These are phyloP conservation scores for Todiramphus saurophagus DNA, from an alignment of 2,113 vertebrate species.

Conservation along the genomic window DNA sequence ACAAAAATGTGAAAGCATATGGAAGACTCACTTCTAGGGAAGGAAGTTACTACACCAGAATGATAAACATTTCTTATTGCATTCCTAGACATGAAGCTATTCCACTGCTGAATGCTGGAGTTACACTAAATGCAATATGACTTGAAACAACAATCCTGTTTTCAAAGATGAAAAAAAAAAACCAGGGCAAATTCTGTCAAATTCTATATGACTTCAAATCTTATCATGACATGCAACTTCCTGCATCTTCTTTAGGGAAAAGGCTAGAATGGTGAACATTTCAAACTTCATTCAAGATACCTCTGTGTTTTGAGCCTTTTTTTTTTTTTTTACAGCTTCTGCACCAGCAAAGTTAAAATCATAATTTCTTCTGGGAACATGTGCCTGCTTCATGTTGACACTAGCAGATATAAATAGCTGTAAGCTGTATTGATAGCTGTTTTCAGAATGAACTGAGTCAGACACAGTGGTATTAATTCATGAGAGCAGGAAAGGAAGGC, in stretches of 20 bases:
- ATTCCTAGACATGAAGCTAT: background rate
- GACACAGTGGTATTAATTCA: slow-evolving; percentile 72
- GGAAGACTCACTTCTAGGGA: background rate
- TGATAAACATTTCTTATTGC: background rate
- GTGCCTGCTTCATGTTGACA: slow-evolving; percentile 65
- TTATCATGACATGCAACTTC: background rate
- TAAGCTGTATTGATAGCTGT: slow-evolving; percentile 23
- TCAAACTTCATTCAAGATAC: background rate
- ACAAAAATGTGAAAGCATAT: background rate
- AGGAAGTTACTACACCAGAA: background rate
- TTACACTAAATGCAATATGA: background rate
- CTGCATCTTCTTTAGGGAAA: background rate
- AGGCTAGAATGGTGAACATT: background rate
- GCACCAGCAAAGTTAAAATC: background rate
- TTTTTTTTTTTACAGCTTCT: background rate
- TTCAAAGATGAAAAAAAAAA: background rate
- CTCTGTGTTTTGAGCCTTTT: background rate
- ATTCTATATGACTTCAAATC: background rate
- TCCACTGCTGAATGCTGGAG: background rate
- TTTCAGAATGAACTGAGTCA: slow-evolving; percentile 40
- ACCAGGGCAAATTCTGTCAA: background rate
- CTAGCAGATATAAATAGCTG: slow-evolving; percentile 68
- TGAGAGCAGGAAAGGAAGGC: slow-evolving; percentile 41
- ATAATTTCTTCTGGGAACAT: slow-evolving; percentile 47
- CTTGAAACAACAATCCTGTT: background rate